These are phyloP conservation scores for Sarcophaga variegata DNA, from an alignment of 2,888 invertebrate species.

Conservation along the genomic window DNA sequence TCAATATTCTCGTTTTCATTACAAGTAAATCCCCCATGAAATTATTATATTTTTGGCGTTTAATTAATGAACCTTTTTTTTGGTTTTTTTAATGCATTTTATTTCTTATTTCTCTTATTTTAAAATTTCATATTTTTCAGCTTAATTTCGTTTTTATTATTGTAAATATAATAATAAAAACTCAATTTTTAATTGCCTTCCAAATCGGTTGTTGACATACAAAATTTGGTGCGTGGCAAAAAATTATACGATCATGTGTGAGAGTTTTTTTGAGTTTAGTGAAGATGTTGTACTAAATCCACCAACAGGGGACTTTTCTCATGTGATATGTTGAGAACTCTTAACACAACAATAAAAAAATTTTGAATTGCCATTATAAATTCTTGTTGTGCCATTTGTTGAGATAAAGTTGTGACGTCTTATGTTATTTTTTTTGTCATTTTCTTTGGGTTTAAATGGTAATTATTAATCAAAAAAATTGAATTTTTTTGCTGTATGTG, in stretches of 20 bases:
- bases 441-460: too few species aligned
- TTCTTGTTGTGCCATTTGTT: too few species aligned
- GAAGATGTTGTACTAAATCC: background rate
- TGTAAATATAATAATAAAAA: slow-evolving; percentile 30
- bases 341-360: too few species aligned
- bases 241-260: slow-evolving; percentile 22
- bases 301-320: slow-evolving; percentile 20
- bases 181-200: slow-evolving; percentile 30
- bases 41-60: background rate
- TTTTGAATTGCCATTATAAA: too few species aligned
- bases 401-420: too few species aligned
- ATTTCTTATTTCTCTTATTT: background rate
- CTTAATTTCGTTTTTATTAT: background rate
- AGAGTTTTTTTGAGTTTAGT: background rate
- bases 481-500: background rate
- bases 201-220: slow-evolving; percentile 37
- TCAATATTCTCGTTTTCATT: background rate
- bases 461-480: too few species aligned
- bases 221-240: slow-evolving; percentile 9
- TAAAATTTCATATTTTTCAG: background rate
- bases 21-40: background rate
- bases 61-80: background rate
- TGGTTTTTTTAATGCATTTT: background rate
- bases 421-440: too few species aligned
- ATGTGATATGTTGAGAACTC: background rate